phyloP scores from a whole-genome alignment of 2,113 vertebrate genomes.

The Oreochromis niloticus region DNA sequence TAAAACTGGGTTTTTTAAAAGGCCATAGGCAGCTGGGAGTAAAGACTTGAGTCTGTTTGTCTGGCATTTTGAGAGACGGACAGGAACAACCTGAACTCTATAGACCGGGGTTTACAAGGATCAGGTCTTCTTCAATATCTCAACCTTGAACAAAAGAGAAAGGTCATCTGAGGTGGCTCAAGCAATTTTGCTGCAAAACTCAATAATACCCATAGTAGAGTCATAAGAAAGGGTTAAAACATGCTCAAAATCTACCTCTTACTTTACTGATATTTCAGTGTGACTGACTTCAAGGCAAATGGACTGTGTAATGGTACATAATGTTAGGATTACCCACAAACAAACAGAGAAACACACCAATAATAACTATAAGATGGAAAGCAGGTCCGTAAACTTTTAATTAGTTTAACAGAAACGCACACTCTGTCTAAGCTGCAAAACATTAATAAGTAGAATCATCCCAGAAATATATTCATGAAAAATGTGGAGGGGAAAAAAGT shows the following conservation, averaged over 20 bases:
- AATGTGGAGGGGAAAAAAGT: slow-evolving; percentile 1
- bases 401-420: not conserved
- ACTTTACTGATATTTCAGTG: not conserved
- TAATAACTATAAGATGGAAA: not conserved
- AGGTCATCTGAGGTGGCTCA: not conserved
- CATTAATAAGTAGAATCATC: not conserved
- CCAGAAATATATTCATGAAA: slow-evolving; percentile 19
- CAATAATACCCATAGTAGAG: not conserved
- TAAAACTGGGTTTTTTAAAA: not conserved
- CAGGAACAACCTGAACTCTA: not conserved
- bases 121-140: not conserved
- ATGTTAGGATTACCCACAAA: not conserved
- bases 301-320: not conserved
- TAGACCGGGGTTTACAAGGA: not conserved
- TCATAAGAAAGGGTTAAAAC: not conserved
- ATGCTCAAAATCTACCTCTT: not conserved
- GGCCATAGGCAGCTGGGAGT: not conserved
- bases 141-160: not conserved
- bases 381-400: not conserved
- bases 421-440: not conserved
- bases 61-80: not conserved
- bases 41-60: not conserved
- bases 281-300: not conserved
- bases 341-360: not conserved
- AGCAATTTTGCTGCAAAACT: not conserved